Percentiles rank a stretch among this genome's conserved stretches.
phyloP scores from a whole-genome alignment of 2,888 invertebrate genomes.

The Machimus atricapillus region DNA sequence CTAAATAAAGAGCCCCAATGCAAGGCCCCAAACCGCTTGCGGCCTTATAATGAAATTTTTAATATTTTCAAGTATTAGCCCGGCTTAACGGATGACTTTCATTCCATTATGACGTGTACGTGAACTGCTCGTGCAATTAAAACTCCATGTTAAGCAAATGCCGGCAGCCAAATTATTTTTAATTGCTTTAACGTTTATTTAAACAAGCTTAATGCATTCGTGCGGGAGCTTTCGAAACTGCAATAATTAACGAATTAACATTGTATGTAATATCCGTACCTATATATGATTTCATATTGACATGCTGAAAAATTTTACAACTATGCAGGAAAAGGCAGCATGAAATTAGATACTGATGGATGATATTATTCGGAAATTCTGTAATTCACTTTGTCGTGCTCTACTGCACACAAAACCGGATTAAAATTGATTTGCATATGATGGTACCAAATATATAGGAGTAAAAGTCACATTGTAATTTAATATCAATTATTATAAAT shows the following conservation, averaged over 20 bases:
- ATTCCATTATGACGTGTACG: not conserved
- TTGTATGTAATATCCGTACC: not conserved
- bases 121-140: not conserved
- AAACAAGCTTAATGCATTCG: not conserved
- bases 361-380: not conserved
- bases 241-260: not conserved
- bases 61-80: not conserved
- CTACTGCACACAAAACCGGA: not conserved
- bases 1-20: not conserved
- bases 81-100: not conserved
- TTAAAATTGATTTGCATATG: no score
- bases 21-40: not conserved
- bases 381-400: not conserved
- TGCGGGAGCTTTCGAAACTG: not conserved
- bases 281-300: not conserved
- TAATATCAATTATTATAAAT: no score
- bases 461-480: no score
- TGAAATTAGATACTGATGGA: not conserved
- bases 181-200: not conserved
- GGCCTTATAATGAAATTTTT: not conserved
- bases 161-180: not conserved
- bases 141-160: not conserved
- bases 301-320: not conserved
- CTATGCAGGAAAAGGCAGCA: not conserved
- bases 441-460: no score